Conservation (phyloP, 1,140 invertebrate species). For the Macrocentrus cingulum region DNA sequence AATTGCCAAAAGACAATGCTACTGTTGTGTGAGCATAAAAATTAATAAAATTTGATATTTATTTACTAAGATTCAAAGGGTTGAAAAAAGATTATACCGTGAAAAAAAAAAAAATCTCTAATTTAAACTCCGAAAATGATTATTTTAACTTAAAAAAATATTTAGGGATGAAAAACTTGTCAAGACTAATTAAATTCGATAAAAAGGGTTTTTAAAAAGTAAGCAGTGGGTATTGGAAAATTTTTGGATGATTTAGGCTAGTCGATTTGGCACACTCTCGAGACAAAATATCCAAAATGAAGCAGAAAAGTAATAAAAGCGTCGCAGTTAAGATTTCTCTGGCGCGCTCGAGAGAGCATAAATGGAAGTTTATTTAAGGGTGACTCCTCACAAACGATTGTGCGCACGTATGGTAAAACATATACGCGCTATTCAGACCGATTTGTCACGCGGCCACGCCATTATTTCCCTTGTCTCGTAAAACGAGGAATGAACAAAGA, state of each 20-base stretch:
- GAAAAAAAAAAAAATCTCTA: too few species aligned
- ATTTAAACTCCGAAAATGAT: too few species aligned
- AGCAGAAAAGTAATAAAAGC: constrained; percentile 21
- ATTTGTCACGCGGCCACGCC: constrained; percentile 28
- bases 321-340: constrained; percentile 25
- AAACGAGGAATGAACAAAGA: constrained; percentile 23
- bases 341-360: constrained; percentile 13
- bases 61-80: background rate
- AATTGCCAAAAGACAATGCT: too few species aligned
- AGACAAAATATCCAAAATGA: constrained; percentile 19
- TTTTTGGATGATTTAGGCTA: constrained; percentile 8
- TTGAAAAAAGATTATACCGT: background rate
- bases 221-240: too few species aligned
- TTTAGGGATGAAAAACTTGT: too few species aligned
- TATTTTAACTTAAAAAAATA: too few species aligned
- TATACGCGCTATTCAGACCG: constrained; percentile 21
- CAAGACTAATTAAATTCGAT: too few species aligned
- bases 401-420: constrained; percentile 13
- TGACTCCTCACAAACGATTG: constrained; percentile 16
- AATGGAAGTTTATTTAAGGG: constrained; percentile 24
- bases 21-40: too few species aligned
- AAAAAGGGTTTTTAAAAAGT: too few species aligned
- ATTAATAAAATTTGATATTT: constrained; percentile 4
- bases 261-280: constrained; percentile 20
- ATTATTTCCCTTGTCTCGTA: constrained; percentile 33